Evolutionary conservation across 2,113 vertebrate genomes (phyloP), one percentile per base, ranked within the genome.

Genomic region (Mesocricetus auratus): DNA sequence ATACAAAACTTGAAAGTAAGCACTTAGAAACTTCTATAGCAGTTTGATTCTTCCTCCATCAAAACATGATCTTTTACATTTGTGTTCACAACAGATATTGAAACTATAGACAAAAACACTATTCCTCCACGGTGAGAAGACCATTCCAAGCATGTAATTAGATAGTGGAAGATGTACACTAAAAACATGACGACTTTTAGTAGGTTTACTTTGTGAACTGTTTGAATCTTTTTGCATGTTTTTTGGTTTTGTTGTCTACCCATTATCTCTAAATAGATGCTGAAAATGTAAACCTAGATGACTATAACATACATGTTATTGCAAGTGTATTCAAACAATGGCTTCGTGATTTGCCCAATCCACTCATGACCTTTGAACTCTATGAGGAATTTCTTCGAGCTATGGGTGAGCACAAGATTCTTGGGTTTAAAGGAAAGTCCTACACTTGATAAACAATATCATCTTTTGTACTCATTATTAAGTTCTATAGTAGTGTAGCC

Each of bases 281-380:
- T 2, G 99, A 99, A 53, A 99, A 88, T 45, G 99, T 99, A 94
- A 99, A 99, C 98, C 98, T 99, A 85, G 99, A 99, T 0, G 99
- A 99, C 98, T 99, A 99, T 98, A 99, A 99, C 98, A 99, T 99
- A 98, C 99, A 99, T 0, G 99, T 99, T 83, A 99, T 99, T 2
- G 99, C 99, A 53, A 99, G 99, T 1, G 99, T 99, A 26, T 99
- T 99, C 98, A 99, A 99, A 97, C 99, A 99, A 96, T 99, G 99
- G 99, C 98, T 99, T 90, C 98, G 99, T 62, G 99, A 99, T 92
- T 98, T 99, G 94, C 99, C 99, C 16, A 99, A 99, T 98, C 99
- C 99, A 39, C 99, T 99, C 89, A 99, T 99, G 99, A 99, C 99
- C 1, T 99, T 99, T 82, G 99, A 99, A 98, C 99, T 99, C 82